phyloP scores from a whole-genome alignment of 2,113 vertebrate genomes.

The Phoxinus phoxinus region DNA sequence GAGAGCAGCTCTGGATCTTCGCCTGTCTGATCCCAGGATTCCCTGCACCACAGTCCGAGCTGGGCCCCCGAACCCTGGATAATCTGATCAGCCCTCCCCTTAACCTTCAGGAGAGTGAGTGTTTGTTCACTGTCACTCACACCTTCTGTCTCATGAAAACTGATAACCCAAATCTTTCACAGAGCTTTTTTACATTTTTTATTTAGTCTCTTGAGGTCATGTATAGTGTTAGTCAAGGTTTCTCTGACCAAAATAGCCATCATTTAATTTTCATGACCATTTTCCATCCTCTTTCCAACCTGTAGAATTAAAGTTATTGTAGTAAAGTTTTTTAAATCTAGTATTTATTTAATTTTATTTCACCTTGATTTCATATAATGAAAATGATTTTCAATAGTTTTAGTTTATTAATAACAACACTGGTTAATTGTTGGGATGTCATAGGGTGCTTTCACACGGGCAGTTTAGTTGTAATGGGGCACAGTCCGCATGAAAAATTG shows the following conservation, averaged over 20 bases:
- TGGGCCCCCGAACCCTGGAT: slow-evolving; percentile 91
- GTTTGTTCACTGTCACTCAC: background rate
- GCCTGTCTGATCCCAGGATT: slow-evolving; percentile 98
- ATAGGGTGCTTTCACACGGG: background rate
- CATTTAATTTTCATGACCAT: background rate
- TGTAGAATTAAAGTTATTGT: background rate
- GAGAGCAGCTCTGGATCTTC: slow-evolving; percentile 96
- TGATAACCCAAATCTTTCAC: background rate
- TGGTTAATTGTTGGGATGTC: background rate
- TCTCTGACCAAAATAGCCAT: background rate
- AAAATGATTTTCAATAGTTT: no score
- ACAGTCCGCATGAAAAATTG: no score
- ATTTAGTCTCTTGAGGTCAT: background rate
- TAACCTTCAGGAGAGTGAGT: slow-evolving; percentile 92
- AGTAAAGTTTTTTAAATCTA: no score
- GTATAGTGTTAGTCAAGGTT: background rate
- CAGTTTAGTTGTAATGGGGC: no score
- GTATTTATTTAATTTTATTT: no score
- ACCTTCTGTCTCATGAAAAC: background rate
- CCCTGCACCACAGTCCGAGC: slow-evolving; percentile 87
- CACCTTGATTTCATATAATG: no score
- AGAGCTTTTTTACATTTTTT: background rate
- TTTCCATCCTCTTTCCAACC: background rate
- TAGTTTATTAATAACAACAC: background rate
- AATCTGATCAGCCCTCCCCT: slow-evolving; percentile 93